Base-by-base conservation (phyloP, 2,888 invertebrate species). In the Gari tellinella region DNA sequence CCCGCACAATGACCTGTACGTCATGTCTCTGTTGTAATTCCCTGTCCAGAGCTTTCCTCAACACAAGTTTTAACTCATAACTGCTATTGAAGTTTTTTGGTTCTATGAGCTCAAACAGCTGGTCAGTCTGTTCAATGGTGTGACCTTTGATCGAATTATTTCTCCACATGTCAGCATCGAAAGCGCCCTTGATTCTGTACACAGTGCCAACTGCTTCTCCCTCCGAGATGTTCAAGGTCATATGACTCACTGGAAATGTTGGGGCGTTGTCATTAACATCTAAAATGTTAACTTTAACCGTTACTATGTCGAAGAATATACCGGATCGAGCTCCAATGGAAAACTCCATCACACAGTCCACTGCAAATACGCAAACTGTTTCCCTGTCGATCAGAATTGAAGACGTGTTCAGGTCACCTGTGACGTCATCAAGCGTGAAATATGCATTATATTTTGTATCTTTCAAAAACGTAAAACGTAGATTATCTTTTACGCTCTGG, bases 211-310 rank as follows among this genome's bases (percentile, higher is more conserved):
- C 48, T 7, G 65, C 17, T 40, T 68, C 72, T 37, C 49, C 48
- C 46, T 81, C 81, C 0, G 69, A 67, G 26, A 81, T 72, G 17
- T 75, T 58, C 15, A 78, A 48, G 2, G 10, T 56, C 3, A 48
- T 43, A 0, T 31, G 17, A 40, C 46, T 49, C n/a, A 58, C 64
- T 15, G 77, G 69, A 60, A 86, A 86, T 15, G 48, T 65, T n/a
- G 86, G 86, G 4, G 77, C 40, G 55, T 86, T 85, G 52, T 86
- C 86, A 62, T 86, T 86, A 2, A 68, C 63, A 62, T 86, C 86
- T 26, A 81, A 45, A 10, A 86, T 61, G 25, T 63, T 53, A 10
- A 86, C 65, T 7, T 66, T 67, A 5, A 82, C 80, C 25, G 78
- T 80, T 41, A 85, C 72, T 23, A 84, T 70, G 5, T 62, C 65